phyloP scores from a whole-genome alignment of 2,113 vertebrate species.

The Chroicocephalus ridibundus region DNA sequence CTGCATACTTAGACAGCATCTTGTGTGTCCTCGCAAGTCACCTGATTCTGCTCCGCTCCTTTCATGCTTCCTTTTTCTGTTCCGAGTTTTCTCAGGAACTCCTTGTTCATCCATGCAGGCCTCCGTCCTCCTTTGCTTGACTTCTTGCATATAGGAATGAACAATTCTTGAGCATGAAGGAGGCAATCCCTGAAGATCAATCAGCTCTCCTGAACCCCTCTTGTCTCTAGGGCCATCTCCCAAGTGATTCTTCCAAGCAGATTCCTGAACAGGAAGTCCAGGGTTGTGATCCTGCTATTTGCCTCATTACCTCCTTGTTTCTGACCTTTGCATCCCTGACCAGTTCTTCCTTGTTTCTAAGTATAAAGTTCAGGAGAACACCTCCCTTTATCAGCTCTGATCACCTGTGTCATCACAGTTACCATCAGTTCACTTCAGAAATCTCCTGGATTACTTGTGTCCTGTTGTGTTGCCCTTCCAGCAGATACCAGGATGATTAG shows the following conservation, averaged over 20 bases:
- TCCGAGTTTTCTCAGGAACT: background rate
- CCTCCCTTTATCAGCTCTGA: background rate
- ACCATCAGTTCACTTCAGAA: background rate
- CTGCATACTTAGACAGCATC: background rate
- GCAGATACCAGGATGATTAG: background rate
- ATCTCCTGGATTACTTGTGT: background rate
- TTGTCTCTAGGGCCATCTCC: background rate
- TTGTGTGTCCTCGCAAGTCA: background rate
- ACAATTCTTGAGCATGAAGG: background rate
- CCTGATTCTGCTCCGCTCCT: background rate
- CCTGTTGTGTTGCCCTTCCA: background rate
- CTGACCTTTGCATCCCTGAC: background rate
- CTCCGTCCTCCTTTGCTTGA: background rate
- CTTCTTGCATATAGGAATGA: background rate
- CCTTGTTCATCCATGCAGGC: background rate
- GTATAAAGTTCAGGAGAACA: background rate
- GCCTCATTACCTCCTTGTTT: background rate
- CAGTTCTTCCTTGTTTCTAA: background rate
- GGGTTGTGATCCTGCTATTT: background rate
- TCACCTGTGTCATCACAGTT: background rate
- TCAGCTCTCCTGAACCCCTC: background rate
- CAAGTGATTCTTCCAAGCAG: background rate
- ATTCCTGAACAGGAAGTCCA: background rate
- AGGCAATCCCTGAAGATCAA: background rate
- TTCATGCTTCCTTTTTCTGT: background rate